Base-by-base conservation (phyloP, 2,888 invertebrate species). In the Graphium colonna region DNA sequence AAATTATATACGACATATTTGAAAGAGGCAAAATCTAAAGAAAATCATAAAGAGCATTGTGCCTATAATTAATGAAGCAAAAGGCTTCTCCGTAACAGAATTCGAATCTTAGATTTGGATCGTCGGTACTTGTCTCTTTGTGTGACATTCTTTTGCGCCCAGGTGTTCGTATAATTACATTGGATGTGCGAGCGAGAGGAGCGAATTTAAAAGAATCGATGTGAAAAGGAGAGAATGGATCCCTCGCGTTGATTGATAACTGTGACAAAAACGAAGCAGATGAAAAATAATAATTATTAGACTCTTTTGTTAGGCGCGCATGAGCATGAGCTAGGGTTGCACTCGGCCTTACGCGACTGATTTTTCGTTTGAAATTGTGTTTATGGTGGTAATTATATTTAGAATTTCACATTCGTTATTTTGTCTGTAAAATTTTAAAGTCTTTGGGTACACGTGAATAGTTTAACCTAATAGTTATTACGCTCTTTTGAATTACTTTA, bases 241-340 rank as follows among this genome's bases (percentile, higher is more conserved):
- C 84, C 82, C 82, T 82, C 76, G 77, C 79, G 80, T 88, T 90
- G 90, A 90, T 90, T 90, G 90, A 90, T 90, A 90, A 89, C 90
- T 90, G 89, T 88, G 90, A 90, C 90, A 90, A 89, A 88, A 89
- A 89, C 84, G 89, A 79, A 80, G 80, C 87, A 87, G 87, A 89
- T 87, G 88, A 89, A 87, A 87, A 89, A 89, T 88, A 89, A 89
- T 89, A 84, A 89, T 89, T 88, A 89, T 88, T 84, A 77, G 75
- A 62, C 79, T 76, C 86, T 79, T 83, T 89, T 89, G 89, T 89
- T 82, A 83, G 77, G 81, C 72, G 79, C 75, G 79, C 77, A 83
- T 78, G 79, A 82, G 78, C 77, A 75, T 73, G 60, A 65, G 68
- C 68, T 36, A 89, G 88, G 88, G 88, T 77, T 87, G 77, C 65